Base-by-base conservation (phyloP, 2,797 vertebrate species). In the Gorsachius magnificus region DNA sequence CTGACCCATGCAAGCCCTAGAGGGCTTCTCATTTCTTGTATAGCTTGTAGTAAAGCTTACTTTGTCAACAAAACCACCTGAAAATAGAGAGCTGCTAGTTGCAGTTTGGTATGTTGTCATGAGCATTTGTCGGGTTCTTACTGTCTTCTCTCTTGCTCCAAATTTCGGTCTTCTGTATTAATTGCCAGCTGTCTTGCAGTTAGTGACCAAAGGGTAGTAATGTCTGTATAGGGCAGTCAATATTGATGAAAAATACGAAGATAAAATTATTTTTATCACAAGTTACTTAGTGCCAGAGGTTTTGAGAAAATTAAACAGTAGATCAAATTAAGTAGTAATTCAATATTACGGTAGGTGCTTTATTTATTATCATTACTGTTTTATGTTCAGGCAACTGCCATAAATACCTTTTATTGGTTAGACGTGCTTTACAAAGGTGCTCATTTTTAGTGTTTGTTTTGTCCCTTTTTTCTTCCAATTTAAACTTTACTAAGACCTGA, bases 241-340 rank as follows among this genome's bases (percentile, higher is more conserved):
- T 45, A 78, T 3, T 89, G 26, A 74, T 95, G 80, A 90, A 79
- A 95, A 94, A 85, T 92, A 81, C 6, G 35, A 94, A 81, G 65
- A 69, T 75, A 71, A 90, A 71, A 48, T 82, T 84, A 53, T 70
- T 93, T 91, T 92, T 85, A 79, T 89, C 91, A 93, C 46, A 74
- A 77, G 66, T 86, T 74, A 87, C 56, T 93, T 88, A 43, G 58
- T 93, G 65, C 36, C 33, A 83, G 87, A 89, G 46, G 13, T 95
- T 93, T 77, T 71, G 53, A 93, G 81, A 89, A 95, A 91, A 92
- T 81, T 82, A 76, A 89, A 53, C 53, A 36, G 83, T 68, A 86
- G 75, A 81, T 85, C 16, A 88, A 91, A 91, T 92, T 91, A 96
- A 89, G 28, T 43, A 75, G 48, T 94, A 95, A 86, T 91, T 95